A percentile compares a stretch with the other conserved stretches of the same genome.
These are phyloP conservation scores for Nomada hirtipes DNA, from an alignment of 2,888 invertebrate genomes.

Conservation along the genomic window DNA sequence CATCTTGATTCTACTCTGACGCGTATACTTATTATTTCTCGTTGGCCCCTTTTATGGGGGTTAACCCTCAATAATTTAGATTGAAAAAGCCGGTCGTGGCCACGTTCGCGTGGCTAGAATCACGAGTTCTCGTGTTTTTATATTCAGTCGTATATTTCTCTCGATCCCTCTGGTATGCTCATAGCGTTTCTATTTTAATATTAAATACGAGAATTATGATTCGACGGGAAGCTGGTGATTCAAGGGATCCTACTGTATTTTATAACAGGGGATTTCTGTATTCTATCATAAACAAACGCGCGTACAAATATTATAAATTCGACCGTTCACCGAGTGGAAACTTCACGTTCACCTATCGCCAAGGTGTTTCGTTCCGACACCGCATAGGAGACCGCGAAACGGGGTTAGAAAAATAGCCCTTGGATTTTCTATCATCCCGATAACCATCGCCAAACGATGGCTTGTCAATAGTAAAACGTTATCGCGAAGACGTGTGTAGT, in stretches of 20 bases:
- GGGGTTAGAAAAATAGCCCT: slow-evolving; percentile 60
- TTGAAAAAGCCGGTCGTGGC: background rate
- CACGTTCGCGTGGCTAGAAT: background rate
- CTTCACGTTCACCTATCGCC: slow-evolving; percentile 27
- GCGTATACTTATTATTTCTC: slow-evolving; percentile 16
- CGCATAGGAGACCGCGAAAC: slow-evolving; percentile 31
- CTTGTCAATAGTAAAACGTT: slow-evolving; percentile 58
- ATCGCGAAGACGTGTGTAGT: slow-evolving; percentile 9
- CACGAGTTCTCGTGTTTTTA: background rate
- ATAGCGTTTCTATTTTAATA: background rate
- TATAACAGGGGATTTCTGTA: background rate
- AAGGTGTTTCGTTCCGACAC: slow-evolving; percentile 20
- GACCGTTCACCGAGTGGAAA: slow-evolving; percentile 29
- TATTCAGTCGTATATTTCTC: background rate
- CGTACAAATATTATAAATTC: no score
- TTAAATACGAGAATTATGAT: background rate
- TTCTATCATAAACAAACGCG: background rate
- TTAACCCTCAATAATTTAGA: slow-evolving; percentile 3
- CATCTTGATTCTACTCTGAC: slow-evolving; percentile 64
- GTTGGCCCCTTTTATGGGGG: background rate
- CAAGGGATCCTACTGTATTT: background rate
- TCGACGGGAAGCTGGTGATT: background rate
- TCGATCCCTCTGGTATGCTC: background rate
- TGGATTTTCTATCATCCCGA: slow-evolving; percentile 66
- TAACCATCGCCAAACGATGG: slow-evolving; percentile 59